phyloP scores from a whole-genome alignment of 1,140 invertebrate species.

The Heliconius congener region DNA sequence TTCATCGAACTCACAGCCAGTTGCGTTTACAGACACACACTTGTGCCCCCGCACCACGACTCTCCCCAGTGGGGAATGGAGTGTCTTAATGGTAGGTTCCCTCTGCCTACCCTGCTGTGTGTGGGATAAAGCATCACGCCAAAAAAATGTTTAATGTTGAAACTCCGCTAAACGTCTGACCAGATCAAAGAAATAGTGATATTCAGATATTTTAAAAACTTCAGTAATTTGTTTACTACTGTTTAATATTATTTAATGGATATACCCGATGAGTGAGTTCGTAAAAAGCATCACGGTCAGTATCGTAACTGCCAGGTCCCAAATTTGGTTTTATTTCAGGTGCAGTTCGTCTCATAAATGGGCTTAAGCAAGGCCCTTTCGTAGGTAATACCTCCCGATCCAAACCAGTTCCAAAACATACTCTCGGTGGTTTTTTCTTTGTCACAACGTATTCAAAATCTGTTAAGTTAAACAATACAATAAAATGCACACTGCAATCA shows the following conservation, averaged over 20 bases:
- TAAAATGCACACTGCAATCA: too few species aligned
- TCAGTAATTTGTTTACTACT: background rate
- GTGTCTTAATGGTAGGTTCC: too few species aligned
- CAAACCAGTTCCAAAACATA: slow-evolving; percentile 73
- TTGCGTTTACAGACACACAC: too few species aligned
- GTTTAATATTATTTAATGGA: background rate
- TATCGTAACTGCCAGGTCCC: slow-evolving; percentile 60
- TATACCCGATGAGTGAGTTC: slow-evolving; percentile 64
- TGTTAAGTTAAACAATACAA: slow-evolving; percentile 33
- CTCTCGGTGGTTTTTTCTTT: slow-evolving; percentile 57
- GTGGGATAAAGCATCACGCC: too few species aligned
- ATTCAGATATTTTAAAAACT: background rate
- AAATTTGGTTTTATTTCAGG: slow-evolving; percentile 53
- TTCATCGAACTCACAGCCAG: too few species aligned
- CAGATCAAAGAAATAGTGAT: background rate
- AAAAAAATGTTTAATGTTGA: too few species aligned
- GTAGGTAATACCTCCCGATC: slow-evolving; percentile 64
- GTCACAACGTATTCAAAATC: slow-evolving; percentile 75
- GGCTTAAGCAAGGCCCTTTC: slow-evolving; percentile 61
- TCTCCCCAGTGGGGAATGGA: too few species aligned
- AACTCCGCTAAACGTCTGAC: too few species aligned
- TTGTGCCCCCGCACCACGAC: too few species aligned
- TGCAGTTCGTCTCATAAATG: slow-evolving; percentile 68
- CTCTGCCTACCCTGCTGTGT: too few species aligned
- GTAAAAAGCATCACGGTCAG: slow-evolving; percentile 62